phyloP scores from a whole-genome alignment of 2,888 invertebrate species.

The Allophyes oxyacanthae region DNA sequence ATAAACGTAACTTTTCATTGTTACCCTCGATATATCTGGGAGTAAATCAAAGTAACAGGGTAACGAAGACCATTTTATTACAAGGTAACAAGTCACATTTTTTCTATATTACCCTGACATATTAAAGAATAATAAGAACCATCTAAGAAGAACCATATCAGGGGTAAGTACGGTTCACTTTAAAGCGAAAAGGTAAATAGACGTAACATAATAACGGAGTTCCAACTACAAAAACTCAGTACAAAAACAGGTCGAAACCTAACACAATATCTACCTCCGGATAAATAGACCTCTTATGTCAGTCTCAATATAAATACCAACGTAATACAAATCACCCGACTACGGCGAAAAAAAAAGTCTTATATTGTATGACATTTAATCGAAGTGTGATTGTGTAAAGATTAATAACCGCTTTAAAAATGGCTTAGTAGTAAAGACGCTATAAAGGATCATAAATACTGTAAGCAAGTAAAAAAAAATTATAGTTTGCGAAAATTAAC shows the following conservation, averaged over 20 bases:
- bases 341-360: slow-evolving; percentile 3
- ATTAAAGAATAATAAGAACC: neutral
- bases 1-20: no score
- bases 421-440: no score
- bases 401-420: no score
- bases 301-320: slow-evolving; percentile 38
- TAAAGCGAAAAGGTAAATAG: slow-evolving; percentile 22
- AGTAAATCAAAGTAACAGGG: neutral
- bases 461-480: no score
- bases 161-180: neutral
- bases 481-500: no score
- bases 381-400: no score
- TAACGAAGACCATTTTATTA: neutral
- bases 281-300: slow-evolving; percentile 18
- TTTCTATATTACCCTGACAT: neutral
- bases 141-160: no score
- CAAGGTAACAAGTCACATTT: no score
- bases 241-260: slow-evolving; percentile 17
- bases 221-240: slow-evolving; percentile 27
- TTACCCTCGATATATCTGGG: neutral
- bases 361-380: no score
- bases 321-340: slow-evolving; percentile 26
- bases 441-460: no score
- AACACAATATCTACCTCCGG: slow-evolving; percentile 19
- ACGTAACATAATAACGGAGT: slow-evolving; percentile 27